These are phyloP conservation scores for Mimachlamys varia DNA, from an alignment of 2,888 invertebrate species.

Conservation along the genomic window DNA sequence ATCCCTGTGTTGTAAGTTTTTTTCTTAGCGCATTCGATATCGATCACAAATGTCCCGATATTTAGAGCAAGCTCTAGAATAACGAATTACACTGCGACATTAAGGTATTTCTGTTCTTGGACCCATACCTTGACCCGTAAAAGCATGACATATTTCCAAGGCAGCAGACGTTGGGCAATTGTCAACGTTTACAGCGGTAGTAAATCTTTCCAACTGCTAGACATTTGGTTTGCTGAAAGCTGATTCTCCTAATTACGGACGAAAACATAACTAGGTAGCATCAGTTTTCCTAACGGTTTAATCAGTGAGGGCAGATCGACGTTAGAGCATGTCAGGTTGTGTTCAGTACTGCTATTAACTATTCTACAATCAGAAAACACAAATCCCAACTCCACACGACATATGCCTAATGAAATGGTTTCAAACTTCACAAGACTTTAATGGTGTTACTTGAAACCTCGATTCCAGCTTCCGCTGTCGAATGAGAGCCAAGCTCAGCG, in stretches of 20 bases:
- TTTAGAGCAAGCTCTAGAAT: too few relatives aligned
- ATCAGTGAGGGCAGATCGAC: not conserved
- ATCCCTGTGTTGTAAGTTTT: too few relatives aligned
- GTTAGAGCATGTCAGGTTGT: not conserved
- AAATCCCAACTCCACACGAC: not conserved
- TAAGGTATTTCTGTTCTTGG: too few relatives aligned
- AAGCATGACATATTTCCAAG: not conserved
- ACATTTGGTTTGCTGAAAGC: not conserved
- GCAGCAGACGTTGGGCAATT: not conserved
- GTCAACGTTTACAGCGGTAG: not conserved
- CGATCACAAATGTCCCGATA: too few relatives aligned
- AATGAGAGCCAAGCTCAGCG: not conserved
- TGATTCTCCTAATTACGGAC: not conserved
- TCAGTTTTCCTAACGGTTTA: not conserved
- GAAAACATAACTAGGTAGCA: not conserved
- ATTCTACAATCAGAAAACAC: not conserved
- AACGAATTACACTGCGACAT: not conserved
- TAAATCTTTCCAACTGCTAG: not conserved
- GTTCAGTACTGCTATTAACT: not conserved
- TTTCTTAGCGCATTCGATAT: too few relatives aligned
- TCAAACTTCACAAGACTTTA: not conserved
- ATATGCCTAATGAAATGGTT: constrained; percentile 27
- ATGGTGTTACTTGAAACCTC: constrained; percentile 6
- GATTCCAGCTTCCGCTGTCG: not conserved
- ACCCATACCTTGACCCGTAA: not conserved